These are phyloP conservation scores for Hoplostethus mediterraneus DNA, from an alignment of 2,797 vertebrate genomes.

Conservation along the genomic window DNA sequence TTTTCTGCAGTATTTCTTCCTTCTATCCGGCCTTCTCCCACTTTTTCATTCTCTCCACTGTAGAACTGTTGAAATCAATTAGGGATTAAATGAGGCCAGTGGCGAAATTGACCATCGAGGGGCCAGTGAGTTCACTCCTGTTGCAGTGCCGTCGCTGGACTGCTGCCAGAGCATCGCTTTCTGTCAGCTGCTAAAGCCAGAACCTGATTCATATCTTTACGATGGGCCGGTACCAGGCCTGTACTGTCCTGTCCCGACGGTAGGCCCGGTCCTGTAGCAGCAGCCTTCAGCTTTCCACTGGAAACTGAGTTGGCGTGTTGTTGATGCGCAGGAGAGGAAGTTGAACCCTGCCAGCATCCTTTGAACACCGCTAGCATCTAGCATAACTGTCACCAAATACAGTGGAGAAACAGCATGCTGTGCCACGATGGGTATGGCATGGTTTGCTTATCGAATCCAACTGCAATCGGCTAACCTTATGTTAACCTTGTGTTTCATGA, in stretches of 20 bases:
- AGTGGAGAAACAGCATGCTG: too few species aligned
- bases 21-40: neutral
- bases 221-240: slow-evolving; percentile 43
- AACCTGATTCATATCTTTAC: slow-evolving; percentile 62
- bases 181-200: slow-evolving; percentile 45
- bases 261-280: slow-evolving; percentile 48
- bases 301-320: slow-evolving; percentile 11
- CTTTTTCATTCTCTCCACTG: slow-evolving; percentile 27
- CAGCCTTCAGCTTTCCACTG: slow-evolving; percentile 16
- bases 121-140: slow-evolving; percentile 43
- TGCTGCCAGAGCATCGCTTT: slow-evolving; percentile 21
- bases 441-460: too few species aligned
- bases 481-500: too few species aligned
- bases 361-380: too few species aligned
- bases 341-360: neutral
- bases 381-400: too few species aligned
- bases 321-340: neutral
- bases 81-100: slow-evolving; percentile 48
- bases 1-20: slow-evolving; percentile 19
- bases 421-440: too few species aligned
- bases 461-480: too few species aligned
- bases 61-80: slow-evolving; percentile 39
- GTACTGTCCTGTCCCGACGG: slow-evolving; percentile 1
- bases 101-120: slow-evolving; percentile 19
- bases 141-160: slow-evolving; percentile 35